Conservation (phyloP, 2,888 invertebrate species). For the Lycia hirtaria region DNA sequence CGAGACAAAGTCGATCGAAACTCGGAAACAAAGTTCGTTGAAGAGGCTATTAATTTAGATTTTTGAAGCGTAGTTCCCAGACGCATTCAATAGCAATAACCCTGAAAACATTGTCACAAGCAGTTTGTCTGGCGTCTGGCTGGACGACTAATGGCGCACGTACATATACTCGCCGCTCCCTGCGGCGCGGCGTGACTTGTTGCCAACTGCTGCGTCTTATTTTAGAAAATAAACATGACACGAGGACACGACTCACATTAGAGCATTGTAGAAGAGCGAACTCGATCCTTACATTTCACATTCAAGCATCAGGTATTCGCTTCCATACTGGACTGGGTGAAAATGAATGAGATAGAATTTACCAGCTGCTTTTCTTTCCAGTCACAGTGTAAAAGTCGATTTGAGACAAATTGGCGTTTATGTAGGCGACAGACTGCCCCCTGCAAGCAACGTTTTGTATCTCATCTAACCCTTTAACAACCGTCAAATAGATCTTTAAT, state of each 20-base stretch:
- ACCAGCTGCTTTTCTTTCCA: no score
- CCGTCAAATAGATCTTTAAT: no score
- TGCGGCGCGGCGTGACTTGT: constrained; percentile 22
- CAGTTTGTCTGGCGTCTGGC: constrained; percentile 39
- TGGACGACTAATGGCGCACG: constrained; percentile 27
- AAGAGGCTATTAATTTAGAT: constrained; percentile 14
- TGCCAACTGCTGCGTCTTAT: constrained; percentile 23
- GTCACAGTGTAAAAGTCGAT: no score
- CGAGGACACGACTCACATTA: constrained; percentile 1
- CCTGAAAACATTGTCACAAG: constrained; percentile 29
- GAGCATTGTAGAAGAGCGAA: background rate
- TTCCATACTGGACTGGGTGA: no score
- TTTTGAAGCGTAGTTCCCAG: constrained; percentile 18
- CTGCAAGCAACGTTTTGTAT: no score
- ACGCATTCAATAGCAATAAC: constrained; percentile 32
- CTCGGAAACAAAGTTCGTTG: background rate
- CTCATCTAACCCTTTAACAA: no score
- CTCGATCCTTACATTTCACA: background rate
- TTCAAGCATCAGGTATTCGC: background rate
- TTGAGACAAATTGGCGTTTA: no score
- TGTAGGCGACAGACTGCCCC: no score
- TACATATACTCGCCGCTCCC: background rate
- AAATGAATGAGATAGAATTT: no score
- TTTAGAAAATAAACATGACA: constrained; percentile 13
- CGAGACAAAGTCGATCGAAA: background rate